Evolutionary conservation across 2,113 vertebrate species (phyloP), one percentile per base, ranked within the genome.

Genomic region (Anguilla japonica): DNA sequence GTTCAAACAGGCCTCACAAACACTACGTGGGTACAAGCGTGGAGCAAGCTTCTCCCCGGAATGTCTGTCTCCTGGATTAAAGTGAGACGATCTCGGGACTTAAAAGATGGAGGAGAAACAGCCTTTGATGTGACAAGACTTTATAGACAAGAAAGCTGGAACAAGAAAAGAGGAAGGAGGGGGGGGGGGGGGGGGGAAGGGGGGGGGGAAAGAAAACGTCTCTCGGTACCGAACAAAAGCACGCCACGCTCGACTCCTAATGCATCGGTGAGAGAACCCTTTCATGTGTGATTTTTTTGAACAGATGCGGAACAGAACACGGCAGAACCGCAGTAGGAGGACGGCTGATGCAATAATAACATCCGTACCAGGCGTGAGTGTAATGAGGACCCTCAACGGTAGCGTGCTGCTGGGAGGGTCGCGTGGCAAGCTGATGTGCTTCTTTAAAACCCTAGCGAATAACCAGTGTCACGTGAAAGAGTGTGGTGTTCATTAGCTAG

Each of bases 41-140:
- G 9, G 41, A 6, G 22, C 41, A 13, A 39, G 18, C 57, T 63
- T 40, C n/a, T 29, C 53, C 22, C 18, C 34, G 56, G 14, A 60
- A 60, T 20, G 57, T 63, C 71, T 63, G 56, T 83, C 29, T 83
- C 15, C 5, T 20, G 56, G 82, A 83, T 83, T 83, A 60, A 83
- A 83, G 53, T 20, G n/a, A 75, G 71, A 75, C 71, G 34, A 82
- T 82, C 81, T 82, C 22, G 71, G 71, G 71, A 75, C 71, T 75
- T 75, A 34, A 75, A 26, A 26, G 60, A 53, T 14, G 50, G 67
- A 22, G n/a, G 11, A 26, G 9, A 34, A 34, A 13, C n/a, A 75
- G 11, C 6, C 71, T 46, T 46, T 15, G 81, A 50, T 81, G 39
- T 50, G 81, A 82, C 41, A 43, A 46, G 81, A 82, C 46, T 43